Percentiles rank a stretch among this genome's conserved stretches.
phyloP scores from a whole-genome alignment of 2,888 invertebrate species.

The Petrolisthes manimaculis region DNA sequence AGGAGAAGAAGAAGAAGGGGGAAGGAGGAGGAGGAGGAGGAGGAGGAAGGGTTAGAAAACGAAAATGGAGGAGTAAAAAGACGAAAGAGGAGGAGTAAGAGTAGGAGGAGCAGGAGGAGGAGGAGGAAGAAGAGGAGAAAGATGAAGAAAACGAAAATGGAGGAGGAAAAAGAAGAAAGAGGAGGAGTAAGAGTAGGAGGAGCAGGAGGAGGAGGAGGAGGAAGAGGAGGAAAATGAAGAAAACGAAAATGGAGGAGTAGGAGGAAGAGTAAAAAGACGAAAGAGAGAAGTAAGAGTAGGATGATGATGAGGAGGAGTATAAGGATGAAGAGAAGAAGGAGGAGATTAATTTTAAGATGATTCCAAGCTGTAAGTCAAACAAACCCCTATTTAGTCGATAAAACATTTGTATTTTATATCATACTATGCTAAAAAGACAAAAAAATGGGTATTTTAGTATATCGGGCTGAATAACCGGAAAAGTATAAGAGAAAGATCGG shows the following conservation, averaged over 20 bases:
- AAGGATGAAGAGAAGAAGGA: too few relatives aligned
- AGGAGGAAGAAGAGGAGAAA: background rate
- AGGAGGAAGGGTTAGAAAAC: background rate
- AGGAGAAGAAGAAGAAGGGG: background rate
- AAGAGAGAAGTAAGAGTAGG: background rate
- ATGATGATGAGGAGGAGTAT: background rate
- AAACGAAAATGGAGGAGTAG: background rate
- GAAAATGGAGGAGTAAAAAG: background rate
- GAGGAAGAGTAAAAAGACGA: background rate
- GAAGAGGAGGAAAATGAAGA: background rate
- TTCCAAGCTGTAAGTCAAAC: too few relatives aligned
- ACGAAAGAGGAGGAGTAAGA: too few relatives aligned
- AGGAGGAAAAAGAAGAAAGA: background rate
- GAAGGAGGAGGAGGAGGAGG: background rate
- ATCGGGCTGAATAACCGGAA: too few relatives aligned
- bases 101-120: too few relatives aligned
- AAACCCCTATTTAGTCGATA: too few relatives aligned
- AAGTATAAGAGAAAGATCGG: too few relatives aligned
- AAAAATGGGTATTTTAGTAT: too few relatives aligned
- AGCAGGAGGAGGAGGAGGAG: background rate
- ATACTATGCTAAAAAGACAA: too few relatives aligned
- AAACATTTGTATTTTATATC: too few relatives aligned
- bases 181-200: background rate
- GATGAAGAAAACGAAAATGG: too few relatives aligned
- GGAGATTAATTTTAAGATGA: too few relatives aligned